Conservation (phyloP, 2,797 vertebrate genomes). For the Urocyon cinereoargenteus region DNA sequence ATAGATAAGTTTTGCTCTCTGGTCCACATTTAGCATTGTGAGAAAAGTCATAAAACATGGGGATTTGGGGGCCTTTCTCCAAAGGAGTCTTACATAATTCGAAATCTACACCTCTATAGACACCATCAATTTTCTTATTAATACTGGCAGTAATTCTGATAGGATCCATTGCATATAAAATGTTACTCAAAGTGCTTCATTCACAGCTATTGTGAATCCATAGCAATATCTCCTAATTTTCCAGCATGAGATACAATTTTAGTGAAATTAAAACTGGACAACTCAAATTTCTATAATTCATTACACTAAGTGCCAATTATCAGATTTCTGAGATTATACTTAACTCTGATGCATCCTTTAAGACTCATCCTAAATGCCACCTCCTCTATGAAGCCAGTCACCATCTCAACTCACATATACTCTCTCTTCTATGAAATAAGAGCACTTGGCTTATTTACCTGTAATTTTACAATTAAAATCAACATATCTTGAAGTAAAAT, state of each 20-base stretch:
- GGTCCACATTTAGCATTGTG: background rate
- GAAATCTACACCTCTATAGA: background rate
- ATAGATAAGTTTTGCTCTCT: conserved; percentile 1
- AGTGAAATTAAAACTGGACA: background rate
- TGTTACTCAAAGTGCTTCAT: background rate
- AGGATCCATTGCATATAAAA: background rate
- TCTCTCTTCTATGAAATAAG: background rate
- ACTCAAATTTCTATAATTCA: background rate
- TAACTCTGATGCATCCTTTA: background rate
- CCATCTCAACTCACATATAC: background rate
- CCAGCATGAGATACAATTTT: background rate
- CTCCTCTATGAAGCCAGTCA: background rate
- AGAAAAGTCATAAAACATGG: background rate
- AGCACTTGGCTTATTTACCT: background rate
- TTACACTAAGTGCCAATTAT: background rate
- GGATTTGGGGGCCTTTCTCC: background rate
- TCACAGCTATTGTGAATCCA: background rate
- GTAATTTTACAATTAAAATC: background rate
- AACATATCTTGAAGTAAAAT: background rate
- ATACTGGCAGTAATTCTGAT: background rate
- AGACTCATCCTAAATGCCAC: background rate
- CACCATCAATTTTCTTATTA: background rate
- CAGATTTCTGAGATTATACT: background rate
- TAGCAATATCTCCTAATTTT: background rate
- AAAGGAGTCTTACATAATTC: background rate